phyloP scores from a whole-genome alignment of 2,113 vertebrate genomes.

The Poeciliopsis retropinna region DNA sequence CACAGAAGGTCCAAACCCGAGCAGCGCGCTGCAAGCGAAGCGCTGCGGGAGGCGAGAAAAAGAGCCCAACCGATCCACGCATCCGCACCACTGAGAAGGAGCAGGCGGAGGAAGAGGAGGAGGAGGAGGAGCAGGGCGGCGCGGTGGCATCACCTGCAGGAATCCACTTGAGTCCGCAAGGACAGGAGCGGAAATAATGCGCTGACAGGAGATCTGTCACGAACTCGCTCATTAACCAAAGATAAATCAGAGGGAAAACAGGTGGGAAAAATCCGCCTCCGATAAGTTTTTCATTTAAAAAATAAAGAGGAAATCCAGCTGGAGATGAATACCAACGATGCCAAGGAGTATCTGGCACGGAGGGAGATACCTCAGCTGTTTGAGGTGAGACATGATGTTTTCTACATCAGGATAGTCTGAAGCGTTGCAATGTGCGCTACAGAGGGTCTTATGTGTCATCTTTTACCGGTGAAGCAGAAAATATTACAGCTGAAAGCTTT shows the following conservation, averaged over 20 bases:
- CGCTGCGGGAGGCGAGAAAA: slow-evolving; percentile 36
- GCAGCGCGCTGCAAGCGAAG: slow-evolving; percentile 17
- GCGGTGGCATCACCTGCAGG: slow-evolving; percentile 53
- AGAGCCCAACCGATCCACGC: slow-evolving; percentile 16
- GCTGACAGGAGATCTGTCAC: slow-evolving; percentile 47
- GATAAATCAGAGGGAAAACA: slow-evolving; percentile 3
- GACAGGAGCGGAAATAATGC: slow-evolving; percentile 56
- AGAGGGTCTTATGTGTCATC: slow-evolving; percentile 4
- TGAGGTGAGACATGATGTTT: slow-evolving; percentile 84
- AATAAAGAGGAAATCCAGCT: slow-evolving; percentile 17
- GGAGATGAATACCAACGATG: slow-evolving; percentile 91
- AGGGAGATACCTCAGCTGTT: slow-evolving; percentile 96
- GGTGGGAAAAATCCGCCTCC: not conserved
- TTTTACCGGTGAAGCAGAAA: not conserved
- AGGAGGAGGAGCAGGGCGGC: slow-evolving; percentile 34
- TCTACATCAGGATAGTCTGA: not conserved
- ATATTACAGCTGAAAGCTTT: not conserved
- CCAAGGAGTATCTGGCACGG: slow-evolving; percentile 93
- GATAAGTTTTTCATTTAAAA: slow-evolving; percentile 39
- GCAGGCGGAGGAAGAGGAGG: slow-evolving; percentile 25
- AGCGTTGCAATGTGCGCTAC: not conserved
- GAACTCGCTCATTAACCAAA: slow-evolving; percentile 34
- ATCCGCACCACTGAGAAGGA: slow-evolving; percentile 31
- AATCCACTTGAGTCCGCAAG: slow-evolving; percentile 57
- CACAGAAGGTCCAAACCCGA: not conserved